Conservation (phyloP, 2,797 vertebrate species). For the Rhinichthys osculus region DNA sequence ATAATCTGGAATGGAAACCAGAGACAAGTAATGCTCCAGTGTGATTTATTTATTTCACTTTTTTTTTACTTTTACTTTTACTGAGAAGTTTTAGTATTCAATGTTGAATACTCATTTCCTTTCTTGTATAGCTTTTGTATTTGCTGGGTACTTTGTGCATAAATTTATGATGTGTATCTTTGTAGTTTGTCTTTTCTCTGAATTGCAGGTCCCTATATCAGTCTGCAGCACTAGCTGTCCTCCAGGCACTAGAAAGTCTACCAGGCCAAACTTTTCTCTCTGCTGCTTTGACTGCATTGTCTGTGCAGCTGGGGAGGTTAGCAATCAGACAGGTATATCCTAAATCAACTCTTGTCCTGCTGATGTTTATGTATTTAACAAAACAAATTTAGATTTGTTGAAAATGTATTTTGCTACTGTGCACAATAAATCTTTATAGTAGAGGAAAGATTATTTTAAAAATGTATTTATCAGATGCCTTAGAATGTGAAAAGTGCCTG, state of each 20-base stretch:
- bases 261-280: conserved; percentile 77
- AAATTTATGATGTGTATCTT: conserved; percentile 28
- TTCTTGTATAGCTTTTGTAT: neutral
- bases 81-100: neutral
- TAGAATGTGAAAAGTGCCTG: conserved; percentile 78
- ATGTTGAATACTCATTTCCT: neutral
- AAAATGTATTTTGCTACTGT: neutral
- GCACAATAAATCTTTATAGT: neutral
- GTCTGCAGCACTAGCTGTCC: conserved; percentile 81
- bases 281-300: conserved; percentile 86
- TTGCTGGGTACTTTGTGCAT: neutral
- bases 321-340: conserved; percentile 81
- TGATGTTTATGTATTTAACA: neutral
- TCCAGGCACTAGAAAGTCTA: conserved; percentile 80
- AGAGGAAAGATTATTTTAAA: neutral
- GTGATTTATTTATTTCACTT: neutral
- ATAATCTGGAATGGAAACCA: conserved; percentile 80
- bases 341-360: neutral
- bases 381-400: neutral
- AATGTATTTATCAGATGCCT: conserved; percentile 71
- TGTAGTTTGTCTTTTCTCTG: conserved; percentile 47
- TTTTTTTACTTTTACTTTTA: neutral
- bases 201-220: conserved; percentile 78
- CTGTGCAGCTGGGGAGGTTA: conserved; percentile 83
- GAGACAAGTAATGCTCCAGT: conserved; percentile 69